These are phyloP conservation scores for Caenorhabditis sp. DNA, from an alignment of 2,888 invertebrate species.

Conservation along the genomic window DNA sequence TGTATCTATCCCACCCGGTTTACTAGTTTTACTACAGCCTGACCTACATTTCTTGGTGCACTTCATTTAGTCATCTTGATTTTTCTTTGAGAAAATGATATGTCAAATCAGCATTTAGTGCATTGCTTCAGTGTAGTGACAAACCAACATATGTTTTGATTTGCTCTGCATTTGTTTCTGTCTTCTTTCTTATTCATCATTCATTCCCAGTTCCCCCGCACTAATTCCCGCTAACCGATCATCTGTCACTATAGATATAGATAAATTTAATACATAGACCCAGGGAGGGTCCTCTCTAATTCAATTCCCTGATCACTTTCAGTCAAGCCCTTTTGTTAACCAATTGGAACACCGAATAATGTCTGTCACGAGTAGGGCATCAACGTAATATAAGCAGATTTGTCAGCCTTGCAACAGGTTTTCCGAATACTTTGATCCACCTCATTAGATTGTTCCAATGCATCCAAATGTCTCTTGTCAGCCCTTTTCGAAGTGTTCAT, in stretches of 20 bases:
- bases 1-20: slow-evolving; percentile 23
- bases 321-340: slow-evolving; percentile 16
- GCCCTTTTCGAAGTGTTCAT: slow-evolving; percentile 32
- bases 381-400: slow-evolving; percentile 23
- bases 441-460: slow-evolving; percentile 48
- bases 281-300: slow-evolving; percentile 3
- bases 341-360: slow-evolving; percentile 36
- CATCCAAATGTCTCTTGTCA: slow-evolving; percentile 37
- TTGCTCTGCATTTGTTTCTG: slow-evolving; percentile 20
- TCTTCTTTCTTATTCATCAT: slow-evolving; percentile 19
- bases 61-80: no score
- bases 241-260: slow-evolving; percentile 51
- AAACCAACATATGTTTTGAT: slow-evolving; percentile 45
- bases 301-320: slow-evolving; percentile 7
- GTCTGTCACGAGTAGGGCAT: slow-evolving; percentile 19
- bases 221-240: slow-evolving; percentile 15
- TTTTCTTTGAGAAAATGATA: no score
- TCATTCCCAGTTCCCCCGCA: slow-evolving; percentile 15
- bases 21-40: slow-evolving; percentile 49
- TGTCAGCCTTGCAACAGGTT: slow-evolving; percentile 43
- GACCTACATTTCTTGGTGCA: slow-evolving; percentile 43
- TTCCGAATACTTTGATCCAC: slow-evolving; percentile 45
- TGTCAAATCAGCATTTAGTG: no score
- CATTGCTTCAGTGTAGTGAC: slow-evolving; percentile 32
- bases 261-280: slow-evolving; percentile 2